Conservation (phyloP, 2,888 invertebrate species). For the Volucella zonaria region DNA sequence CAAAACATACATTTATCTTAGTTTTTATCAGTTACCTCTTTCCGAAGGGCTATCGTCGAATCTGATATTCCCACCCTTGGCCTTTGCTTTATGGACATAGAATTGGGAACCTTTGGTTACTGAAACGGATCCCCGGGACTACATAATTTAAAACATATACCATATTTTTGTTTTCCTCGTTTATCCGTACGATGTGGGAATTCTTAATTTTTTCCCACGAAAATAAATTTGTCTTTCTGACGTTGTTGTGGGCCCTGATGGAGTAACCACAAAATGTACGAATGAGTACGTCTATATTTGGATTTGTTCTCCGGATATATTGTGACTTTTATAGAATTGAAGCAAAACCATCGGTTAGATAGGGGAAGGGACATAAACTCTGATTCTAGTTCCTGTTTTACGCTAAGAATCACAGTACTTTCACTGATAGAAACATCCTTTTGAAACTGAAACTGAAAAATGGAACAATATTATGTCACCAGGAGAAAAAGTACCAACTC, state of each 20-base stretch:
- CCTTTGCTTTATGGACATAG: constrained; percentile 13
- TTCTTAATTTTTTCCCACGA: neutral
- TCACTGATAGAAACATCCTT: too few species aligned
- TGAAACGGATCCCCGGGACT: neutral
- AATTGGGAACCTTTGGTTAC: neutral
- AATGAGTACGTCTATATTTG: too few species aligned
- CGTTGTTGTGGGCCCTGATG: neutral
- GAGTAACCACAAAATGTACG: too few species aligned
- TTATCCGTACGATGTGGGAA: neutral
- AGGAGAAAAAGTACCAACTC: too few species aligned
- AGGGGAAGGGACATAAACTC: too few species aligned
- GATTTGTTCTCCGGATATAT: too few species aligned
- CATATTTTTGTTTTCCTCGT: neutral
- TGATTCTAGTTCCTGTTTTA: too few species aligned
- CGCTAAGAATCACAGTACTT: too few species aligned
- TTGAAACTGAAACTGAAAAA: too few species aligned
- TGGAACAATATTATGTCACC: too few species aligned
- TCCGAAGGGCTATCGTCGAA: constrained; percentile 2
- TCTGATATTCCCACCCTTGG: constrained; percentile 12
- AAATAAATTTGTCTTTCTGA: neutral
- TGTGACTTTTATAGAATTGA: too few species aligned
- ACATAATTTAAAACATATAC: constrained; percentile 5
- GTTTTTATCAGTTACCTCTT: constrained; percentile 52
- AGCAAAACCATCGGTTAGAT: too few species aligned
- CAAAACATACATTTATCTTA: constrained; percentile 33